These are phyloP conservation scores for Mythimna vitellina DNA, from an alignment of 2,888 invertebrate species.

Conservation along the genomic window DNA sequence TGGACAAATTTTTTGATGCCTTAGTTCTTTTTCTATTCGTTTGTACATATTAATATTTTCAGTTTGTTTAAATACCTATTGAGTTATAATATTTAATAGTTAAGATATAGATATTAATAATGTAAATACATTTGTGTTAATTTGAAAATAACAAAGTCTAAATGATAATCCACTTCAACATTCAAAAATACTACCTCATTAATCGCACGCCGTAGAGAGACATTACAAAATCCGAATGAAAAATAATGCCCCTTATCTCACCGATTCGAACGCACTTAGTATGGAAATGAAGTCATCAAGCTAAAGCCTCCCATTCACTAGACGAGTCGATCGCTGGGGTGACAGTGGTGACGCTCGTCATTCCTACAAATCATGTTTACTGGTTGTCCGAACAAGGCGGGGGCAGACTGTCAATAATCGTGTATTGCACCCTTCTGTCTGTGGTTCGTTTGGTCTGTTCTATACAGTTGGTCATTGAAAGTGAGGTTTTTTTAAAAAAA, in stretches of 20 bases:
- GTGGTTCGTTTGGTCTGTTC: conserved; percentile 64
- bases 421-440: conserved; percentile 64
- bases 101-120: no score
- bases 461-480: conserved; percentile 6
- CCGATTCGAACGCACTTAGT: conserved; percentile 52
- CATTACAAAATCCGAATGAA: conserved; percentile 40
- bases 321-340: conserved; percentile 46
- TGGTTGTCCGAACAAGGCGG: conserved; percentile 69
- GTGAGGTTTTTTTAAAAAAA: not conserved
- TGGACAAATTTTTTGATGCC: no score
- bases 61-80: no score
- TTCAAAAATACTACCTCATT: conserved; percentile 31
- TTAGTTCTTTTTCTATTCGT: no score
- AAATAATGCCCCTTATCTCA: conserved; percentile 45
- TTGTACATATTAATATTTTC: no score
- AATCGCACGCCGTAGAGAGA: conserved; percentile 11
- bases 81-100: no score
- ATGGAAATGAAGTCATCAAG: conserved; percentile 67
- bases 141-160: no score
- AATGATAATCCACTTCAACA: not conserved
- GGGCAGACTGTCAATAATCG: conserved; percentile 75
- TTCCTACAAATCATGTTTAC: conserved; percentile 80
- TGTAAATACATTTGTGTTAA: no score
- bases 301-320: conserved; percentile 59
- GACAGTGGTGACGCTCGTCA: conserved; percentile 62